Base-by-base conservation (phyloP, 2,888 invertebrate species). In the Nudaria mundana region DNA sequence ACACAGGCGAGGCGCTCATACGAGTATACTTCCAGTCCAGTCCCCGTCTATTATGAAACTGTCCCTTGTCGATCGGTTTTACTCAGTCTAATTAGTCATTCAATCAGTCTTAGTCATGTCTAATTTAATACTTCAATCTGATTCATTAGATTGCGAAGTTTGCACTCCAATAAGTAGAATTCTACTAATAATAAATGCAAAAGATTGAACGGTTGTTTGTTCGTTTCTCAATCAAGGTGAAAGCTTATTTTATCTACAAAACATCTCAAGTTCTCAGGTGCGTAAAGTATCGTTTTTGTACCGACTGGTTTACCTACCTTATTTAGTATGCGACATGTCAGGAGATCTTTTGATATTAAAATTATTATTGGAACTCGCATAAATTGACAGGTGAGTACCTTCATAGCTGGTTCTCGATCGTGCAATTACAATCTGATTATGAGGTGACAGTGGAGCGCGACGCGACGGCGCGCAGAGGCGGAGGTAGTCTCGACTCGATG, bases 391-490 rank as follows among this genome's bases (percentile, higher is more conserved):
- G 66, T 63, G 60, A 61, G 66, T 70, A 67, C 63, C 66, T 57
- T 66, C 71, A 63, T 65, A 63, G 58, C 61, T 52, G 56, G 59
- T 59, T 67, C 69, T 74, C 69, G 68, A 71, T 67, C 69, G 70
- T 66, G 75, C 78, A 81, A 82, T 82, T 84, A 82, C 73, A 71
- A 76, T 71, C 71, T 77, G 80, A 82, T 83, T 78, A 79, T 68
- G 69, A 65, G 67, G 62, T 67, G 74, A 77, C 75, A 71, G 56
- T 52, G 66, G 44, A 42, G 59, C 36, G 44, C 56, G 43, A 31
- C 47, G 47, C 18, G 18, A 5, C 18, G 18, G 4, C 7, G 20
- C 20, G 20, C 7, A 5, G 20, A 20, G 7, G 5, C 18, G 18
- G 5, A 5, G 5, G 4, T 18, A 5, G 52, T 37, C 68, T 64